Base-by-base conservation (phyloP, 2,797 vertebrate genomes). In the Lemur catta region DNA sequence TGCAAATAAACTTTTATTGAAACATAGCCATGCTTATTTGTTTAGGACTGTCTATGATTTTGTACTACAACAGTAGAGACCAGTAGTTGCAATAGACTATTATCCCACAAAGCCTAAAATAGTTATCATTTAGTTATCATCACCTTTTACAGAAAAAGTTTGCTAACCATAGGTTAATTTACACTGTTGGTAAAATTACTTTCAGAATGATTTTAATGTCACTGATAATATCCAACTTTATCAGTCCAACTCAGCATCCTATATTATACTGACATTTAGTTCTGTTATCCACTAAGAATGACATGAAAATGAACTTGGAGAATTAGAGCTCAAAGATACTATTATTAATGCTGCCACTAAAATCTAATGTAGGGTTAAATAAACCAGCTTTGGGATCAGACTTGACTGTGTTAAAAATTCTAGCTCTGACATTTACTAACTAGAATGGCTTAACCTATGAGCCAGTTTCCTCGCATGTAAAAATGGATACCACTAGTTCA, bases 201-300 rank as follows among this genome's bases (percentile, higher is more conserved):
- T 95, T 91, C 52, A 86, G 75, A 80, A 91, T 65, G 88, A 91
- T n/a, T 75, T 80, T 74, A 89, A 89, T 41, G 28, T 43, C 79
- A 76, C 2, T 75, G 17, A 91, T 89, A 80, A 20, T 84, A 91
- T 63, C 69, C 69, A 96, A 85, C 13, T 91, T 89, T 74, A 94
- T 26, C 33, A 13, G 81, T 76, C 59, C 61, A 95, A 89, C 2
- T 69, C 20, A 65, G 52, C 48, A 71, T 55, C 92, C 10, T 89
- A 59, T 79, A 82, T 93, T 88, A 57, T 82, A 92, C 1, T 82
- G 38, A 78, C 26, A 88, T 13, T 13, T 71, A 92, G 55, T 61
- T 84, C 38, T 94, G 14, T 78, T 72, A 91, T 6, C 8, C 35
- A 57, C 43, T 84, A 76, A 76, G 41, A 88, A 4, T 72, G 61